These are phyloP conservation scores for Barnardius zonarius DNA, from an alignment of 2,113 vertebrate species.

Conservation along the genomic window DNA sequence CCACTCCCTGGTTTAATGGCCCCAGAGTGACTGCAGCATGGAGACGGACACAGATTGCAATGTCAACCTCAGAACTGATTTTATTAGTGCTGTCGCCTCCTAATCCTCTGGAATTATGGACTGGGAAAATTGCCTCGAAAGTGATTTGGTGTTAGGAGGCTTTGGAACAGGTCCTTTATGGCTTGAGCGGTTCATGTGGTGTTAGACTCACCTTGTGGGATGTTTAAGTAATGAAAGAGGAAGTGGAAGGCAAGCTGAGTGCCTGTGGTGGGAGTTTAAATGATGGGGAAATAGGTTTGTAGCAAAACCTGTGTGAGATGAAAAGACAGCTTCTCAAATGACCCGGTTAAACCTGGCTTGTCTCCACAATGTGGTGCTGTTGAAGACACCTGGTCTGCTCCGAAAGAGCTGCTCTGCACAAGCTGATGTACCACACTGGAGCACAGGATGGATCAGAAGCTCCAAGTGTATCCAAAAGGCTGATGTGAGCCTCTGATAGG, in stretches of 20 bases:
- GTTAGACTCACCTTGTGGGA: neutral
- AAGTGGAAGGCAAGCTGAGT: neutral
- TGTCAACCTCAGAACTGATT: neutral
- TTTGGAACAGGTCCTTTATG: neutral
- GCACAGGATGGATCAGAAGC: neutral
- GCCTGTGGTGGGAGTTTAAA: neutral
- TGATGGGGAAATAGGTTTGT: neutral
- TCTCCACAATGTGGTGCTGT: accelerated
- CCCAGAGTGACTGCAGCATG: neutral
- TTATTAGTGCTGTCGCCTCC: neutral
- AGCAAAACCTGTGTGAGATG: neutral
- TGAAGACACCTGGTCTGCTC: neutral
- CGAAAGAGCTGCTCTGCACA: neutral
- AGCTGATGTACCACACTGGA: neutral
- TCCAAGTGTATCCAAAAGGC: neutral
- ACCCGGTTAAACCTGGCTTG: neutral
- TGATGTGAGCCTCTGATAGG: neutral
- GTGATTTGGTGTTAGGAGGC: neutral
- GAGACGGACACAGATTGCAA: neutral
- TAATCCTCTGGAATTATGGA: neutral
- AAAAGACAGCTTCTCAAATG: neutral
- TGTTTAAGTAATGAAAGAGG: neutral
- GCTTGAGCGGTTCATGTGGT: neutral
- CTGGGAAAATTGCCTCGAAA: neutral
- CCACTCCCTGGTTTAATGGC: neutral